A percentile compares a stretch with the other conserved stretches of the same genome.
These are phyloP conservation scores for Scaptomyza montana DNA, from an alignment of 1,140 invertebrate species.

Conservation along the genomic window DNA sequence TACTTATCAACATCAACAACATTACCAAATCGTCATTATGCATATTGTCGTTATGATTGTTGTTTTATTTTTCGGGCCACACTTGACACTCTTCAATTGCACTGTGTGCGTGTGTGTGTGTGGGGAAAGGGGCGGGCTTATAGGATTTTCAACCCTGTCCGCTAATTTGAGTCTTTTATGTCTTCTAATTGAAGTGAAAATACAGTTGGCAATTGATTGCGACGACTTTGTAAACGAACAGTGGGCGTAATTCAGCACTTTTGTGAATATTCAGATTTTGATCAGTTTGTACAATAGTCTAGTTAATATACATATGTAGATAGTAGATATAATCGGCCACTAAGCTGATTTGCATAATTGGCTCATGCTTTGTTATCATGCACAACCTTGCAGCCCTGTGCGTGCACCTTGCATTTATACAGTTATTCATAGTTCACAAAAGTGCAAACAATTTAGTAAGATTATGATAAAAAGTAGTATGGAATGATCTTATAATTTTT, in stretches of 20 bases:
- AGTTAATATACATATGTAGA: not conserved
- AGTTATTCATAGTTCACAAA: too few species aligned
- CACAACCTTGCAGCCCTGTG: not conserved
- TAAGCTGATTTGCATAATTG: conserved; percentile 71
- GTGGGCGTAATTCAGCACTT: conserved; percentile 39
- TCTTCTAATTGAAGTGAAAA: conserved; percentile 60
- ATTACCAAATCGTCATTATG: conserved; percentile 32
- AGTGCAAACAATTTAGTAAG: too few species aligned
- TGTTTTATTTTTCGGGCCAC: conserved; percentile 33
- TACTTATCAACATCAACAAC: conserved; percentile 46
- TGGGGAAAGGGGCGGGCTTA: not conserved
- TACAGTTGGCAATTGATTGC: conserved; percentile 46
- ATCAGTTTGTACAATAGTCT: conserved; percentile 15
- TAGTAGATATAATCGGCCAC: not conserved
- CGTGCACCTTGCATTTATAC: conserved; percentile 5
- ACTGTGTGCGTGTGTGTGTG: not conserved
- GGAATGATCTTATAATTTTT: not conserved
- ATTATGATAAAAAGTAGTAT: too few species aligned
- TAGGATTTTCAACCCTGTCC: conserved; percentile 29
- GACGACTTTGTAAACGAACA: conserved; percentile 8
- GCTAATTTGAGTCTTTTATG: conserved; percentile 71
- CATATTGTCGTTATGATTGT: conserved; percentile 27
- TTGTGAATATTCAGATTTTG: conserved; percentile 11
- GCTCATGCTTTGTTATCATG: conserved; percentile 25
- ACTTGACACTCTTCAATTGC: conserved; percentile 35